A percentile compares a stretch with the other conserved stretches of the same genome.
Conservation (phyloP, 2,888 invertebrate species). For the Cyclophora albipunctata region DNA sequence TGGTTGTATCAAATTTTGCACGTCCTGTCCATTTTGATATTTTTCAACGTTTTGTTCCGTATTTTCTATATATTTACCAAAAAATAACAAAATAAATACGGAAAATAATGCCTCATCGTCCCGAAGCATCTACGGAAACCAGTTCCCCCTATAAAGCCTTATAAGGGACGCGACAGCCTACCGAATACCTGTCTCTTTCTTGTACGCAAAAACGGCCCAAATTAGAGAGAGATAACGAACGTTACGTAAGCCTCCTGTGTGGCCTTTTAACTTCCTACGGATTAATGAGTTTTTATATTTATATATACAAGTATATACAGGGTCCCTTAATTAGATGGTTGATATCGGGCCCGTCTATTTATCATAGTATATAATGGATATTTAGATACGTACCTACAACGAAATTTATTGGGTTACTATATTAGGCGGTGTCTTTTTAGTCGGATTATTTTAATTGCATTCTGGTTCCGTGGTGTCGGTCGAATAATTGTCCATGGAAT, state of each 20-base stretch:
- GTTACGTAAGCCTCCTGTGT: constrained; percentile 35
- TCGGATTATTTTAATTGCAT: constrained; percentile 16
- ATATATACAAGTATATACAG: constrained; percentile 28
- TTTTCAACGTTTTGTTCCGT: no score
- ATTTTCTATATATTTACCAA: not conserved
- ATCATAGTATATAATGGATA: constrained; percentile 20
- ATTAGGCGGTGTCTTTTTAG: constrained; percentile 20
- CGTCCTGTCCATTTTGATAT: no score
- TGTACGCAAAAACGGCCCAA: constrained; percentile 21
- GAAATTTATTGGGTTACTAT: constrained; percentile 24
- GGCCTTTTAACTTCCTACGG: constrained; percentile 39
- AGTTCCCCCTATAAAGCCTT: constrained; percentile 64
- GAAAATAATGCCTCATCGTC: constrained; percentile 33
- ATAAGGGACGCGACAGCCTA: constrained; percentile 52
- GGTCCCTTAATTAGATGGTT: constrained; percentile 40
- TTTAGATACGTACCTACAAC: constrained; percentile 21
- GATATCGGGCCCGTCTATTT: constrained; percentile 23
- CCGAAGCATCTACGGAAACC: constrained; percentile 64
- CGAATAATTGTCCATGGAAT: constrained; percentile 20
- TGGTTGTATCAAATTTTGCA: no score
- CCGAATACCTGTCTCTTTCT: constrained; percentile 55
- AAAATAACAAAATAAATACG: constrained; percentile 15
- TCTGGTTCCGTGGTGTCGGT: constrained; percentile 16
- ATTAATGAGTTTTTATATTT: constrained; percentile 39
- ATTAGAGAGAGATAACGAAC: constrained; percentile 36